phyloP scores from a whole-genome alignment of 1,140 invertebrate genomes.

The Lepidurus couesii region DNA sequence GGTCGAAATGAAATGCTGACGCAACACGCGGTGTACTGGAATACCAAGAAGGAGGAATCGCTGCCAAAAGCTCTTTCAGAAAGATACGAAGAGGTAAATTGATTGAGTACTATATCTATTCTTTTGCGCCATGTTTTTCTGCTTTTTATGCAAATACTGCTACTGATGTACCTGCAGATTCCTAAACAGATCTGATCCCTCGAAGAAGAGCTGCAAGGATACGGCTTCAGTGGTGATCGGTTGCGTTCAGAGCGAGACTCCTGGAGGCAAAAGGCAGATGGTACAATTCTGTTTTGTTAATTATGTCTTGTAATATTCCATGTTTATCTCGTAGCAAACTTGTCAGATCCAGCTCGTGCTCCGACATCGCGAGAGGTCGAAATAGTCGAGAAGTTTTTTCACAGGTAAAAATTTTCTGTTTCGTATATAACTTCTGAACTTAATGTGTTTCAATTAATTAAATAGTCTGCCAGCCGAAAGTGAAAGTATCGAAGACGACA shows the following conservation, averaged over 20 bases:
- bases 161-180: not conserved
- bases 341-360: not conserved
- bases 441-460: not conserved
- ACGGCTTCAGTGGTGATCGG: not conserved
- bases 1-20: no score
- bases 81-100: no score
- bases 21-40: no score
- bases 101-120: no score
- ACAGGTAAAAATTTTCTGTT: not conserved
- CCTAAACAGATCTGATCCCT: not conserved
- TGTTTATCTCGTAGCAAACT: not conserved
- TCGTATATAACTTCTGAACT: not conserved
- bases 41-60: no score
- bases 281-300: not conserved
- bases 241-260: not conserved
- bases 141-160: no score
- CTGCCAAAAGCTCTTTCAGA: no score
- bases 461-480: not conserved
- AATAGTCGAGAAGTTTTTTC: not conserved
- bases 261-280: not conserved
- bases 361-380: not conserved
- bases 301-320: not conserved
- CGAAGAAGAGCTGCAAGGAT: not conserved
- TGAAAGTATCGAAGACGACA: not conserved
- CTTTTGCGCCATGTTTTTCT: no score